Conservation (phyloP, 2,888 invertebrate species). For the Leptinotarsa peninsularis region DNA sequence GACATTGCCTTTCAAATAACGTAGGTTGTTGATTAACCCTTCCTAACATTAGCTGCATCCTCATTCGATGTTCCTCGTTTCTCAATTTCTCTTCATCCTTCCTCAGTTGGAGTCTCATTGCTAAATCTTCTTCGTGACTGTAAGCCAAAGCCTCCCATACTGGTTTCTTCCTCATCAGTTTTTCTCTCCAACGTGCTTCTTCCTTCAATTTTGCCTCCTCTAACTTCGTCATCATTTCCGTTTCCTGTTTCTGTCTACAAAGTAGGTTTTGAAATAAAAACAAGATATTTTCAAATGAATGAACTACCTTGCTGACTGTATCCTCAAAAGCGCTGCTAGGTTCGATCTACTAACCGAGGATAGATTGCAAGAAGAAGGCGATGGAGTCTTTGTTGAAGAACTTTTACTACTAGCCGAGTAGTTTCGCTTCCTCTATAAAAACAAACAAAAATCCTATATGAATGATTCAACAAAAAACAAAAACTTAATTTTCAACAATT, state of each 20-base stretch:
- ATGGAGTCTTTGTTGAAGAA: slow-evolving; percentile 58
- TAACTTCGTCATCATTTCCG: slow-evolving; percentile 71
- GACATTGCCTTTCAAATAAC: slow-evolving; percentile 77
- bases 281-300: neutral
- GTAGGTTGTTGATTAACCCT: slow-evolving; percentile 78
- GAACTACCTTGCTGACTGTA: slow-evolving; percentile 70
- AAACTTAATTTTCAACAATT: too few species aligned
- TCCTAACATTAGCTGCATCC: slow-evolving; percentile 80
- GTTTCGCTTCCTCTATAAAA: slow-evolving; percentile 44
- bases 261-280: neutral
- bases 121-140: slow-evolving; percentile 76
- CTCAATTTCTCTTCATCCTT: slow-evolving; percentile 77
- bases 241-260: slow-evolving; percentile 71
- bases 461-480: neutral
- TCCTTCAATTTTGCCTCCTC: slow-evolving; percentile 73
- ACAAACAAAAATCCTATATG: neutral
- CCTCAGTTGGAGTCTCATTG: slow-evolving; percentile 74
- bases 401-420: slow-evolving; percentile 59
- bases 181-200: slow-evolving; percentile 72
- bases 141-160: slow-evolving; percentile 78
- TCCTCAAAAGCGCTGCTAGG: slow-evolving; percentile 76
- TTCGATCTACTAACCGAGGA: slow-evolving; percentile 72
- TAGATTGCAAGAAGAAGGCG: slow-evolving; percentile 64
- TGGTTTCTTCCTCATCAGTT: slow-evolving; percentile 73
- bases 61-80: slow-evolving; percentile 75